Evolutionary conservation across 2,797 vertebrate species (phyloP).

Genomic region (Neopelma chrysocephalum): DNA sequence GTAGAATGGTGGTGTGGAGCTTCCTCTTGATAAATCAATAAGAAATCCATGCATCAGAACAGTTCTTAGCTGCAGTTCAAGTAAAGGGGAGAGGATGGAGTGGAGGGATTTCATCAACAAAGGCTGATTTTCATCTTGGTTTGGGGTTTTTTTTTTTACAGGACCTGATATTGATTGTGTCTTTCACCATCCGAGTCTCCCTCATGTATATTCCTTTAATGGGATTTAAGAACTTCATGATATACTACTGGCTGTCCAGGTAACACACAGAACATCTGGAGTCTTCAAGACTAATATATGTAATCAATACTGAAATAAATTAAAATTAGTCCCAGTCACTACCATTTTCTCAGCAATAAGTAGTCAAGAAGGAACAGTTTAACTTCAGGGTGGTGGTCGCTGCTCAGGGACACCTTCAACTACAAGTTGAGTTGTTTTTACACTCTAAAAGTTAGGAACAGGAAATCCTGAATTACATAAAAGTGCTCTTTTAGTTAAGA

Average conservation of each 20-base stretch:
- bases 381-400: background rate
- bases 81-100: background rate
- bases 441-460: background rate
- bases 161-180: conserved; percentile 84
- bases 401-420: background rate
- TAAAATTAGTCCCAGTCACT: background rate
- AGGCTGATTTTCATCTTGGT: background rate
- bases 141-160: background rate
- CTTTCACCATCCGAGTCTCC: conserved; percentile 83
- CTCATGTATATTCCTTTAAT: conserved; percentile 82
- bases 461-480: background rate
- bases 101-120: background rate
- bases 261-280: conserved; percentile 43
- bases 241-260: conserved; percentile 86
- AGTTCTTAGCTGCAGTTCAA: background rate
- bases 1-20: background rate
- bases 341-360: background rate
- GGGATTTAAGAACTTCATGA: conserved; percentile 80
- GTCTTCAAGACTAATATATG: background rate
- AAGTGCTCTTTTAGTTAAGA: background rate
- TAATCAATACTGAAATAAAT: background rate
- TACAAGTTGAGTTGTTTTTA: background rate
- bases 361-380: background rate
- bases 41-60: background rate
- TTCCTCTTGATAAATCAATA: background rate